Evolutionary conservation across 1,140 invertebrate genomes (phyloP).

Genomic region (Drosophila pectinifera): DNA sequence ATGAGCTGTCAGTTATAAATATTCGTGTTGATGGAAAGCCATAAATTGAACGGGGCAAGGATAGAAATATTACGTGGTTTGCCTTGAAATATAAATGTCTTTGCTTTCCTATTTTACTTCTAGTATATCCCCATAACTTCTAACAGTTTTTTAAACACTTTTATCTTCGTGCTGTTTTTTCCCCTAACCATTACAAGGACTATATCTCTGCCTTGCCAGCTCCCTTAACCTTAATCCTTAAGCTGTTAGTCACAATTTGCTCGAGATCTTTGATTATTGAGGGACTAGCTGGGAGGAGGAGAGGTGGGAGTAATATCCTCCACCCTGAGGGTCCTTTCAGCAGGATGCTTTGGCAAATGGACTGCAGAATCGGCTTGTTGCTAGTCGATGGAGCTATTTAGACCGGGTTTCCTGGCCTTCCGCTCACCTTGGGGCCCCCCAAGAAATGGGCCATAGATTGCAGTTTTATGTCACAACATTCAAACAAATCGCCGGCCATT

Average conservation of each 20-base stretch:
- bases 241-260: slow-evolving; percentile 48
- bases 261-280: slow-evolving; percentile 49
- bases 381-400: slow-evolving; percentile 62
- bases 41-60: too few relatives aligned
- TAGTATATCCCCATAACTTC: too few relatives aligned
- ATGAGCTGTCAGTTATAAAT: too few relatives aligned
- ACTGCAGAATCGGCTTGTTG: slow-evolving; percentile 51
- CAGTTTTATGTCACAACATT: slow-evolving; percentile 78
- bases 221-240: slow-evolving; percentile 38
- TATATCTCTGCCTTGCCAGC: not conserved
- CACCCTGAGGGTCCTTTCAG: slow-evolving; percentile 24
- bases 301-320: not conserved
- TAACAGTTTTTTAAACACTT: too few relatives aligned
- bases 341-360: slow-evolving; percentile 38
- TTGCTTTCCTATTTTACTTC: too few relatives aligned
- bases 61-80: too few relatives aligned
- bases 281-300: not conserved
- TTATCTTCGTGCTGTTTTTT: not conserved
- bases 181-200: not conserved
- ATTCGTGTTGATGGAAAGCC: too few relatives aligned
- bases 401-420: slow-evolving; percentile 21
- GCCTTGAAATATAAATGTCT: too few relatives aligned
- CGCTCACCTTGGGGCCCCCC: slow-evolving; percentile 47
- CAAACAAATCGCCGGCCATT: slow-evolving; percentile 76
- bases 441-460: slow-evolving; percentile 73